Evolutionary conservation across 2,113 vertebrate genomes (phyloP).

Genomic region (Circaetus cinerascens): DNA sequence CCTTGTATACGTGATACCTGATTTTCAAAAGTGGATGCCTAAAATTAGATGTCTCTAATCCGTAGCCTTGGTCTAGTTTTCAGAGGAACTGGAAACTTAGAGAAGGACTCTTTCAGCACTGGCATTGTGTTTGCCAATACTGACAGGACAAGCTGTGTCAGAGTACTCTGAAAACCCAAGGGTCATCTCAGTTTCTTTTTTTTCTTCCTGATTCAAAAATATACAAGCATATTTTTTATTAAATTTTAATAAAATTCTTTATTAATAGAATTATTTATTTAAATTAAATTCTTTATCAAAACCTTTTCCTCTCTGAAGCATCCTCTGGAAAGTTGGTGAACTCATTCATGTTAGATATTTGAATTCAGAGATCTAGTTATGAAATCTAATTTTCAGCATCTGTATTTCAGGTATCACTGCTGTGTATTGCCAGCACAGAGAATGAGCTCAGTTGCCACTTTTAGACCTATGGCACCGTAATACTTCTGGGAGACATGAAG

Average conservation of each 20-base stretch:
- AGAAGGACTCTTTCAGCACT: background rate
- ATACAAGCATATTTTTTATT: background rate
- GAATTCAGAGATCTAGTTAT: background rate
- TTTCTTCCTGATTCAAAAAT: background rate
- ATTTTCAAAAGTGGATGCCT: background rate
- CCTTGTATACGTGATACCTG: background rate
- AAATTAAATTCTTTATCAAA: background rate
- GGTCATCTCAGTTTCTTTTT: background rate
- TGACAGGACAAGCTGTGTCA: background rate
- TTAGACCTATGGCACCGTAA: background rate
- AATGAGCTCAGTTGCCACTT: background rate
- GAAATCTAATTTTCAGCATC: background rate
- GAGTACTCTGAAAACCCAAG: background rate
- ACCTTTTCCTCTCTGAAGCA: background rate
- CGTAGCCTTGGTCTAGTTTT: slow-evolving; percentile 33
- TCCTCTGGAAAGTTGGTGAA: background rate
- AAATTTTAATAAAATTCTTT: background rate
- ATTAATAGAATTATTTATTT: background rate
- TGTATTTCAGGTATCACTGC: background rate
- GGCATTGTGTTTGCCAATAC: fast-evolving
- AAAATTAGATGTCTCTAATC: background rate
- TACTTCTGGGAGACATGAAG: background rate
- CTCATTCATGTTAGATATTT: background rate
- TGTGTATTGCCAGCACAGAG: background rate
- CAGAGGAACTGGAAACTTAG: background rate